phyloP scores from a whole-genome alignment of 2,888 invertebrate genomes.

The Pardosa pseudoannulata region DNA sequence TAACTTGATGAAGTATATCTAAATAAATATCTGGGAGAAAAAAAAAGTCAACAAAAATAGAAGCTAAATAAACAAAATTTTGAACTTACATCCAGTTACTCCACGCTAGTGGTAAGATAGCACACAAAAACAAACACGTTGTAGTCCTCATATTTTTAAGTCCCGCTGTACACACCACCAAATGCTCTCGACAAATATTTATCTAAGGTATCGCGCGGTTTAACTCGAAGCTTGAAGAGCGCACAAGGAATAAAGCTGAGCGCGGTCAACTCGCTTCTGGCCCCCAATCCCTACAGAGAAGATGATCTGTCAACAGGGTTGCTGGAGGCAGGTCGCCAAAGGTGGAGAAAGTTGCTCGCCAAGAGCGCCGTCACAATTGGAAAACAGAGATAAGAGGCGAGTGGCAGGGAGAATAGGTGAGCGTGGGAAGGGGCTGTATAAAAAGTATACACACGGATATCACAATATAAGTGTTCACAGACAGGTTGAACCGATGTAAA shows the following conservation, averaged over 20 bases:
- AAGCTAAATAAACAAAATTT: background rate
- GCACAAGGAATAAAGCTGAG: constrained; percentile 5
- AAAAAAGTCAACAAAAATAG: background rate
- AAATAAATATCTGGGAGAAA: background rate
- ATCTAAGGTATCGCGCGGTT: constrained; percentile 13
- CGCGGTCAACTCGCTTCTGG: constrained; percentile 51
- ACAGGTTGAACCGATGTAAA: too few relatives aligned
- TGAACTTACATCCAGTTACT: constrained; percentile 66
- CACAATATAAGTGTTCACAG: too few relatives aligned
- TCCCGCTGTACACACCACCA: background rate
- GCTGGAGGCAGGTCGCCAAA: constrained; percentile 15
- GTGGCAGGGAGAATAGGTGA: constrained; percentile 7
- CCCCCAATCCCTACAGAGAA: constrained; percentile 23
- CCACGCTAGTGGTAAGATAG: constrained; percentile 31
- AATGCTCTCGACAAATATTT: constrained; percentile 9
- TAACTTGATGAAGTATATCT: too few relatives aligned
- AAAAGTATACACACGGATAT: constrained; percentile 8
- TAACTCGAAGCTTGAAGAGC: background rate
- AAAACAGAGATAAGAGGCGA: constrained; percentile 22
- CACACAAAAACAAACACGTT: constrained; percentile 44
- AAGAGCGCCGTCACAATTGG: constrained; percentile 36
- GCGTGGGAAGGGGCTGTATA: background rate
- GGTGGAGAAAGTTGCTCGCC: background rate
- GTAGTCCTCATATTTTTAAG: constrained; percentile 23
- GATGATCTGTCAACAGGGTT: constrained; percentile 67